Percentiles rank a stretch among this genome's conserved stretches.
Evolutionary conservation across 2,888 invertebrate genomes (phyloP).

Genomic region (Apotomis turbidana): DNA sequence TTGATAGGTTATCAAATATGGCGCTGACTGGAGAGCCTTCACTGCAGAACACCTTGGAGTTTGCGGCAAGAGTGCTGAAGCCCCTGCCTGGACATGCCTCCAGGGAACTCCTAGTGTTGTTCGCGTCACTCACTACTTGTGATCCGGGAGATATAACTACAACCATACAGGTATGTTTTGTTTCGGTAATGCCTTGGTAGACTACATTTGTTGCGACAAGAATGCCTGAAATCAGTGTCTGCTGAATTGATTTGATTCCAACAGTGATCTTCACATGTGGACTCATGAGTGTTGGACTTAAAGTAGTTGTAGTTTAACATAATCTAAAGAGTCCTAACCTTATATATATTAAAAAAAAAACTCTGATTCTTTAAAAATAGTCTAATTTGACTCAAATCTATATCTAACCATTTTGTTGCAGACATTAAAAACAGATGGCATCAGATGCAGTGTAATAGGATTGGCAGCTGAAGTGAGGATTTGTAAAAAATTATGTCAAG

Average conservation of each 20-base stretch:
- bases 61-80: conserved; percentile 92
- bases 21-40: conserved; percentile 96
- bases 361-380: too few species aligned
- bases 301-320: too few species aligned
- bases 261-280: too few species aligned
- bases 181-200: background rate
- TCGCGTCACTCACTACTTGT: conserved; percentile 97
- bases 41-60: conserved; percentile 96
- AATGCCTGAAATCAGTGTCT: too few species aligned
- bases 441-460: conserved; percentile 97
- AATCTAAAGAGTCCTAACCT: too few species aligned
- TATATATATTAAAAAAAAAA: too few species aligned
- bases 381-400: conserved; percentile 15
- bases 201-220: too few species aligned
- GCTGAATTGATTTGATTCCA: too few species aligned
- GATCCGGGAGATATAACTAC: conserved; percentile 90
- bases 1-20: conserved; percentile 83
- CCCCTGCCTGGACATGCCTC: conserved; percentile 97
- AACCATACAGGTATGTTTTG: conserved; percentile 83
- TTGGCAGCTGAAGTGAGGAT: conserved; percentile 97
- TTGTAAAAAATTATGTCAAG: conserved; percentile 92
- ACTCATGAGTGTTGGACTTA: too few species aligned
- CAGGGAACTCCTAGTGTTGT: conserved; percentile 94
- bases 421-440: conserved; percentile 90
- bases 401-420: conserved; percentile 61